A percentile compares a stretch with the other conserved stretches of the same genome.
phyloP scores from a whole-genome alignment of 53 echinoderm and acorn worm genomes.

The Crossaster papposus region DNA sequence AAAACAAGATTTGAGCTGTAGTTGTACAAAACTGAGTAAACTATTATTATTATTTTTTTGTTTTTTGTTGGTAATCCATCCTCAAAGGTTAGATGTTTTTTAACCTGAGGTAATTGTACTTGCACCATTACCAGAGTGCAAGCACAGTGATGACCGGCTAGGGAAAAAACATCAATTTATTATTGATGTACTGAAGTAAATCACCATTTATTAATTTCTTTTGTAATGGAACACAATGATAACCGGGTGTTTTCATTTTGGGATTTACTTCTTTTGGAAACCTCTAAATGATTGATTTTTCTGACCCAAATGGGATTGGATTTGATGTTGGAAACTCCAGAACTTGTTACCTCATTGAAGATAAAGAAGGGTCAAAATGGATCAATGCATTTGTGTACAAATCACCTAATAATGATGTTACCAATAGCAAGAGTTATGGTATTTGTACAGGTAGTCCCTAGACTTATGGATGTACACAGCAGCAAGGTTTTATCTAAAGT shows the following conservation, averaged over 20 bases:
- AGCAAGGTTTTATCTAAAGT: neutral
- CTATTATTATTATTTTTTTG: neutral
- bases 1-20: neutral
- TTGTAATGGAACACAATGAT: constrained; percentile 9
- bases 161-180: neutral
- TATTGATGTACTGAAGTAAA: neutral
- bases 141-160: neutral
- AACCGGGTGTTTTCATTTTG: constrained; percentile 2
- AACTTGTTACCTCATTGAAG: neutral
- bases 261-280: neutral
- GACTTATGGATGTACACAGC: constrained; percentile 1
- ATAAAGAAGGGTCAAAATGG: neutral
- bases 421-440: neutral
- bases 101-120: neutral
- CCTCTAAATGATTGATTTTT: constrained; percentile 9
- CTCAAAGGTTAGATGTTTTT: constrained; percentile 5
- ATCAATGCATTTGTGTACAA: constrained; percentile 1
- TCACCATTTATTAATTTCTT: neutral
- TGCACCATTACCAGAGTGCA: neutral
- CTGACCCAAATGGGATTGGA: neutral
- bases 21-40: neutral
- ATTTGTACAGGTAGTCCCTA: constrained; percentile 6
- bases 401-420: neutral
- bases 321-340: neutral
- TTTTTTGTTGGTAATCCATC: constrained; percentile 1